phyloP scores from a whole-genome alignment of 2,888 invertebrate genomes.

The Hartigia nigra region DNA sequence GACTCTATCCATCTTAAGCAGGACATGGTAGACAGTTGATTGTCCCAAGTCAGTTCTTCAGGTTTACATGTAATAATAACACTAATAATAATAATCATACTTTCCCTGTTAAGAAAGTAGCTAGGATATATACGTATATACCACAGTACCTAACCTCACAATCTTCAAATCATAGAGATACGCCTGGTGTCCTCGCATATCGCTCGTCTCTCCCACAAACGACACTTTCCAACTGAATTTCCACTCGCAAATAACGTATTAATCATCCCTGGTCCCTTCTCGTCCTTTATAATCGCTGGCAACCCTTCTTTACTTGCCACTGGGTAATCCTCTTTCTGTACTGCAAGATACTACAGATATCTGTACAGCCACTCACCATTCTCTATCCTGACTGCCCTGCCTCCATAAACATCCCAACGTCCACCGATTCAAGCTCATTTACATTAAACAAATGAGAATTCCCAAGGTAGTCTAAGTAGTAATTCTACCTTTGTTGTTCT shows the following conservation, averaged over 20 bases:
- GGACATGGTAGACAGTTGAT: conserved; percentile 3
- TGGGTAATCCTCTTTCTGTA: background rate
- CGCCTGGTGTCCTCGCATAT: too few species aligned
- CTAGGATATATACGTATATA: background rate
- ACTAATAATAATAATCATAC: background rate
- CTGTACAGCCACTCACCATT: background rate
- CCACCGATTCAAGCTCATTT: conserved; percentile 12
- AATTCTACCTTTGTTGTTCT: conserved; percentile 34
- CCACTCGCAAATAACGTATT: conserved; percentile 41
- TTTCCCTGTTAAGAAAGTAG: background rate
- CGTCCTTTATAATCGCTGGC: background rate
- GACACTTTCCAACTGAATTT: conserved; percentile 41
- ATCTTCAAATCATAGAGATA: too few species aligned
- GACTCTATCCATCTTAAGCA: conserved; percentile 9
- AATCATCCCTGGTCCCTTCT: conserved; percentile 33
- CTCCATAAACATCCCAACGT: background rate
- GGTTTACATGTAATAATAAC: background rate
- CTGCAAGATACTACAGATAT: too few species aligned
- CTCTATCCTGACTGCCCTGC: background rate
- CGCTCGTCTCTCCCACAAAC: conserved; percentile 24
- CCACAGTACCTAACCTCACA: too few species aligned
- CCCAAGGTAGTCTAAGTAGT: conserved; percentile 17
- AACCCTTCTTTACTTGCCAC: background rate
- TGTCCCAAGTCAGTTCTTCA: background rate
- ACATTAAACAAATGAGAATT: conserved; percentile 28